Conservation (phyloP, 1,140 invertebrate genomes). For the Papilio glaucus region DNA sequence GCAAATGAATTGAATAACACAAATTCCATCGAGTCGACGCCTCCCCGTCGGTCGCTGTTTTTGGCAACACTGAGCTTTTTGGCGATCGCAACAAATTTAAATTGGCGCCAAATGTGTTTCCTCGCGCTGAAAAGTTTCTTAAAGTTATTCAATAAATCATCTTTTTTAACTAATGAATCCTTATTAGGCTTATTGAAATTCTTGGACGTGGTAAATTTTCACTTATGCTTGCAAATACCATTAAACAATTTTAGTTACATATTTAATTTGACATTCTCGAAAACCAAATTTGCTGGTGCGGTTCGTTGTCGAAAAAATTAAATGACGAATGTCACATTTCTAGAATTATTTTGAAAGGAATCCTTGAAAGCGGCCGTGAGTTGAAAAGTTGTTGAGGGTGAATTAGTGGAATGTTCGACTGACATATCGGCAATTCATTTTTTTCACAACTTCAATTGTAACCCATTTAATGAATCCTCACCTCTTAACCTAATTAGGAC, state of each 20-base stretch:
- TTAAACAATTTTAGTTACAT: not conserved
- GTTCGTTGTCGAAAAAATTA: not conserved
- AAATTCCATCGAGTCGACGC: constrained; percentile 9
- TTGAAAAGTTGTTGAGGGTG: not conserved
- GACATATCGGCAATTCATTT: not conserved
- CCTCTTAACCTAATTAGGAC: not conserved
- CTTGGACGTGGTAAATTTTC: not conserved
- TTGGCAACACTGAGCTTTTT: constrained; percentile 6
- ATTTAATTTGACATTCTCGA: not conserved
- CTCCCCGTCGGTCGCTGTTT: constrained; percentile 1
- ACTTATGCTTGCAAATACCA: not conserved
- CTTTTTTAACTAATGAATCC: constrained; percentile 9
- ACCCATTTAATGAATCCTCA: not conserved
- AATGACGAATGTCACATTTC: not conserved
- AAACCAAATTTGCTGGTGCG: not conserved
- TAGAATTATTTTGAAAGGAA: not conserved
- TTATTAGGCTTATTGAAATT: constrained; percentile 7
- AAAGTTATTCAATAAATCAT: constrained; percentile 15
- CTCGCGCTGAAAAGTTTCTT: not conserved
- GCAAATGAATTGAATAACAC: constrained; percentile 17
- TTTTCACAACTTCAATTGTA: not conserved
- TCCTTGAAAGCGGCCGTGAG: not conserved
- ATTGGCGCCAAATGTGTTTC: constrained; percentile 5
- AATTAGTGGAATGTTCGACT: not conserved
- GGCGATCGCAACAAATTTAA: constrained; percentile 18